Base-by-base conservation (phyloP, 2,888 invertebrate species). In the Eristalis intricaria region DNA sequence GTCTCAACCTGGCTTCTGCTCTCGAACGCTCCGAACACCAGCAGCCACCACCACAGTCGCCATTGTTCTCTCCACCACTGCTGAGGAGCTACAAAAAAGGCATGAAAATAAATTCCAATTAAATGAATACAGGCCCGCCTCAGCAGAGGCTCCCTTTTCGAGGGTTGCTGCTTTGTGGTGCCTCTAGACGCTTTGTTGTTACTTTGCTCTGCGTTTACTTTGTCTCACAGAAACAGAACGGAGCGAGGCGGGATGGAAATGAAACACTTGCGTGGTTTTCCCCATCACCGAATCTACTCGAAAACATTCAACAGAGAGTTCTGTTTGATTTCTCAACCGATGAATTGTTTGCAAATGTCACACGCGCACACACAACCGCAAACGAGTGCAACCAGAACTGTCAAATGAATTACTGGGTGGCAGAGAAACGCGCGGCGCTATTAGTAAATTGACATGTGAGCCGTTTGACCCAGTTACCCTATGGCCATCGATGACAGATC, bases 51-150 rank as follows among this genome's bases (percentile, higher is more conserved):
- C 50, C 50, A n/a, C 40, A 13, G 40, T 43, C 40, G 19, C 61
- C 61, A 61, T 63, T 77, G 77, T 77, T 77, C 40, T n/a, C n/a
- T 50, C 43, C 43, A n/a, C 19, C 43, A 32, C 32, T 13, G 7
- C 7, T 2, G 50, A 50, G 19, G 50, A 19, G 19, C 8, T 8
- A 50, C n/a, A 50, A 50, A 19, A 19, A 50, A n/a, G 50, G 50
- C 50, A 56, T 58, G 65, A 58, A 78, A 79, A 79, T 65, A 65
- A 71, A 71, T 79, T 79, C 65, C 71, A 71, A 79, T 79, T 60
- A 79, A 71, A 79, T 71, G 58, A 38, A 26, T 43, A 26, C 43
- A 22, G 15, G 5, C 43, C 15, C 60, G 3, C 26, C 26, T 4
- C 26, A 26, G n/a, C 26, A 13, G n/a, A 60, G 56, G n/a, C 22